phyloP scores from a whole-genome alignment of 2,888 invertebrate genomes.

The Pilophorus perplexus region DNA sequence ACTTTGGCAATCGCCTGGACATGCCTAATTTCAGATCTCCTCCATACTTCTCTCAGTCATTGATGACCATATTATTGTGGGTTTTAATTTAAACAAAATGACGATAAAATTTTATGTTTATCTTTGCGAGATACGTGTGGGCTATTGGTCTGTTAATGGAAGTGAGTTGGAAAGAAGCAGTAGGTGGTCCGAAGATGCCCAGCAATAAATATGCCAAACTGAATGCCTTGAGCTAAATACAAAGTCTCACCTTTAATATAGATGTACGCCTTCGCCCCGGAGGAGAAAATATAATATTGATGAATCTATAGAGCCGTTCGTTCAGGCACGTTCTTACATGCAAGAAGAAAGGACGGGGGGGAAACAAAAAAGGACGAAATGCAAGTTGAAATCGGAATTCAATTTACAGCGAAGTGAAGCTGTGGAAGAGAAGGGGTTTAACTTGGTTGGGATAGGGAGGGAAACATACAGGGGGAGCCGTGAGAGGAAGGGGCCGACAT shows the following conservation, averaged over 20 bases:
- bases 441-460: slow-evolving; percentile 7
- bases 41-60: too few relatives aligned
- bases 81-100: too few relatives aligned
- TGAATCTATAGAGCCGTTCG: slow-evolving; percentile 37
- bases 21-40: too few relatives aligned
- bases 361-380: slow-evolving; percentile 16
- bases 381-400: slow-evolving; percentile 41
- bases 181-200: slow-evolving; percentile 29
- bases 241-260: slow-evolving; percentile 41
- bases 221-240: slow-evolving; percentile 40
- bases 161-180: slow-evolving; percentile 26
- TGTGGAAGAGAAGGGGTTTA: slow-evolving; percentile 19
- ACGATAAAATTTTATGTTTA: too few relatives aligned
- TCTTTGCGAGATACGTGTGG: too few relatives aligned
- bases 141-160: slow-evolving; percentile 34
- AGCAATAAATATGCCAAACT: slow-evolving; percentile 40
- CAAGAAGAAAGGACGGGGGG: neutral
- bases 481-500: slow-evolving; percentile 31
- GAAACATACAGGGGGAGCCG: neutral
- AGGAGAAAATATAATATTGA: slow-evolving; percentile 38
- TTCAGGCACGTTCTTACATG: slow-evolving; percentile 33
- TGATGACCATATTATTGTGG: too few relatives aligned
- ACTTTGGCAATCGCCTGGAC: too few relatives aligned
- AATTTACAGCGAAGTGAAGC: slow-evolving; percentile 40
- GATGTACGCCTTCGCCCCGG: slow-evolving; percentile 29